A percentile compares a stretch with the other conserved stretches of the same genome.
phyloP scores from a whole-genome alignment of 2,797 vertebrate genomes.

The Lerista edwardsae region DNA sequence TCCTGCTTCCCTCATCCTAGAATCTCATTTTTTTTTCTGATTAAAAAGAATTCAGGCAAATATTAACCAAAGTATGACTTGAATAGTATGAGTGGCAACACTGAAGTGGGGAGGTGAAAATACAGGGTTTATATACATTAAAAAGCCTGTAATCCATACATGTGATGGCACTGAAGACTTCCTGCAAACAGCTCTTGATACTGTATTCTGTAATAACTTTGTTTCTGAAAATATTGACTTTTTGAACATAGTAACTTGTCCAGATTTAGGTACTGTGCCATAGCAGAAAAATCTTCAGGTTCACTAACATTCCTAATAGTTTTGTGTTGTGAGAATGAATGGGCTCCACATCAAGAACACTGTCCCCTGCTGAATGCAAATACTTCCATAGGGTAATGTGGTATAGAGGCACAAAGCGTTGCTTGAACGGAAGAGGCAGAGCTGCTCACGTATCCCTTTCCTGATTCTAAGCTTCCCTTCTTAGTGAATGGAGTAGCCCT shows the following conservation, averaged over 20 bases:
- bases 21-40: not conserved
- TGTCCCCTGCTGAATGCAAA: not conserved
- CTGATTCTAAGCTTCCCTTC: not conserved
- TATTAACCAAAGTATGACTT: not conserved
- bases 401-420: not conserved
- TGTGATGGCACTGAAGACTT: constrained; percentile 3
- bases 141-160: not conserved
- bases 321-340: not conserved
- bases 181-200: not conserved
- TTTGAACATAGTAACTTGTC: constrained; percentile 16
- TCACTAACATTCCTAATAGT: constrained; percentile 5
- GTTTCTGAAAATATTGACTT: not conserved
- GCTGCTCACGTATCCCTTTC: not conserved
- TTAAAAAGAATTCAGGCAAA: not conserved
- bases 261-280: not conserved
- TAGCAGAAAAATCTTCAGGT: not conserved
- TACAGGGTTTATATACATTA: not conserved
- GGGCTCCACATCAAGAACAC: not conserved
- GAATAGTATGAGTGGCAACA: not conserved
- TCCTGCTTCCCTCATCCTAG: not conserved
- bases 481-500: not conserved
- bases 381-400: not conserved
- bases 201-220: not conserved
- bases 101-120: not conserved
- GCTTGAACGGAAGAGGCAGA: not conserved